These are phyloP conservation scores for Lophius americanus DNA, from an alignment of 2,797 vertebrate species.

Conservation along the genomic window DNA sequence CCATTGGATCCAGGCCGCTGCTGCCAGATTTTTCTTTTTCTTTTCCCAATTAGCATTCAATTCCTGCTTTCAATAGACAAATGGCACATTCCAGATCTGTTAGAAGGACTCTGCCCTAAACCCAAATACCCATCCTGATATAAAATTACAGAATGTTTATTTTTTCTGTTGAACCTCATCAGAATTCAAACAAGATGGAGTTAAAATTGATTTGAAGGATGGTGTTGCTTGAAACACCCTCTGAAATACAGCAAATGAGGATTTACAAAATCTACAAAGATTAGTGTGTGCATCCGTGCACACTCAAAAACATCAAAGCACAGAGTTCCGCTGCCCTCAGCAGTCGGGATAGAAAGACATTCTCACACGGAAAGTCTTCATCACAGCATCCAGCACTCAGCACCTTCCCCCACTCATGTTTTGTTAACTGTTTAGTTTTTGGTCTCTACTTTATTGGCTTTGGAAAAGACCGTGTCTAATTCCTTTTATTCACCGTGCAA, in stretches of 20 bases:
- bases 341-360: constrained; percentile 45
- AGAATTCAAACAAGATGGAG: not conserved
- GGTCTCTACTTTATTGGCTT: constrained; percentile 43
- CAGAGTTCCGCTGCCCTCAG: constrained; percentile 63
- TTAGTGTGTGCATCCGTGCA: constrained; percentile 13
- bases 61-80: not conserved
- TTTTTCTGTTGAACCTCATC: not conserved
- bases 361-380: constrained; percentile 57
- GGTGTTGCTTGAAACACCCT: constrained; percentile 14
- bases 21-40: not conserved
- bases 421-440: constrained; percentile 60
- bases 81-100: not conserved
- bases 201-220: constrained; percentile 8
- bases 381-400: constrained; percentile 64
- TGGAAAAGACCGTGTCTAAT: constrained; percentile 30
- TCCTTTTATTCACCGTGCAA: constrained; percentile 10
- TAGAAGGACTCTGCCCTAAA: not conserved
- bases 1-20: no score
- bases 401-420: constrained; percentile 61
- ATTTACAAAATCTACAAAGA: constrained; percentile 32
- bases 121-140: not conserved
- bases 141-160: not conserved
- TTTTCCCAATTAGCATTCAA: not conserved
- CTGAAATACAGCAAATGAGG: constrained; percentile 4
- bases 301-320: not conserved